Evolutionary conservation across 2,888 invertebrate genomes (phyloP).

Genomic region (Leptinotarsa tumamoca): DNA sequence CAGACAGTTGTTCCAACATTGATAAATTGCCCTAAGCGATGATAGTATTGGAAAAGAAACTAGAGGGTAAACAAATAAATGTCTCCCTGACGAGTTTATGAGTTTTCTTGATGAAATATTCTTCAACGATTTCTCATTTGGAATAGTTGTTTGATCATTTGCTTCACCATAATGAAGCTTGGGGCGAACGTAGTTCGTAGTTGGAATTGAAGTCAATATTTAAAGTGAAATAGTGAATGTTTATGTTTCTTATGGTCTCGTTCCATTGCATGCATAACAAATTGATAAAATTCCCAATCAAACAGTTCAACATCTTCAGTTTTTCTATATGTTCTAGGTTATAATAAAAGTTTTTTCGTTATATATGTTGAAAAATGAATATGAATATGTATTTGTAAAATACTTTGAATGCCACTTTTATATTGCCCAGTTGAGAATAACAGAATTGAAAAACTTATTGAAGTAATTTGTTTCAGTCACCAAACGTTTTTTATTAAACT

Average conservation of each 20-base stretch:
- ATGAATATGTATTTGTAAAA: no score
- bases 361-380: no score
- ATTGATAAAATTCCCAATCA: not conserved
- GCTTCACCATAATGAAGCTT: not conserved
- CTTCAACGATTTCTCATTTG: slow-evolving; percentile 10
- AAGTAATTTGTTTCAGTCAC: no score
- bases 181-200: not conserved
- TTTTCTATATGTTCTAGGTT: no score
- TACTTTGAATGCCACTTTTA: no score
- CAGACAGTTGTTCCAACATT: slow-evolving; percentile 19
- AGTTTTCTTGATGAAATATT: slow-evolving; percentile 3
- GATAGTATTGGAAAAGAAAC: slow-evolving; percentile 18
- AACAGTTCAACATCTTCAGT: no score
- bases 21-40: slow-evolving; percentile 1
- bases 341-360: no score
- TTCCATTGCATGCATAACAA: not conserved
- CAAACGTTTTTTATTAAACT: no score
- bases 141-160: slow-evolving; percentile 7
- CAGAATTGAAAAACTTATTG: no score
- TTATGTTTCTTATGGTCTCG: not conserved
- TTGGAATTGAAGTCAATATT: not conserved
- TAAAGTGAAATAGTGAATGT: not conserved
- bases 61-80: slow-evolving; percentile 18
- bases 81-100: slow-evolving; percentile 18
- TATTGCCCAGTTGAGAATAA: no score